Percentiles rank a stretch among this genome's conserved stretches.
These are phyloP conservation scores for Ophion ellenae DNA, from an alignment of 2,888 invertebrate genomes.

Conservation along the genomic window DNA sequence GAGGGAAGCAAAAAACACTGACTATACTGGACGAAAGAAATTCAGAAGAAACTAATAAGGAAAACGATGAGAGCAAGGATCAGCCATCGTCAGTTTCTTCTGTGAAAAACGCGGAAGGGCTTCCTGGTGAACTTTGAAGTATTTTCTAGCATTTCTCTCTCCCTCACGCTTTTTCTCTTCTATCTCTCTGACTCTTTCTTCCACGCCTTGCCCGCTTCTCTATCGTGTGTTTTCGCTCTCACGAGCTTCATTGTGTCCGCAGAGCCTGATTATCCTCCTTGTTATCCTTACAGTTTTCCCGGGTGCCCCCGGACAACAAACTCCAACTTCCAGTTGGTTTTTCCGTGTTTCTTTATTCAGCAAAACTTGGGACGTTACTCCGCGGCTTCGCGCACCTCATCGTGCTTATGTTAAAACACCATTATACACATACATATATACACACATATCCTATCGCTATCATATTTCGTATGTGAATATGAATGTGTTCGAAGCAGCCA, in stretches of 20 bases:
- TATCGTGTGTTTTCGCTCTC: constrained; percentile 11
- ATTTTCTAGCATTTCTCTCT: constrained; percentile 14
- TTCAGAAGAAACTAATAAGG: constrained; percentile 5
- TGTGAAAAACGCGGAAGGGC: background rate
- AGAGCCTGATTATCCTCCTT: constrained; percentile 57
- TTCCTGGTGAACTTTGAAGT: constrained; percentile 31
- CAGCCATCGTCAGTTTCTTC: background rate
- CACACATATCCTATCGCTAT: background rate
- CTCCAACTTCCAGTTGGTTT: constrained; percentile 26
- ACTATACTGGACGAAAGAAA: background rate
- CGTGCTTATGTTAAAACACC: constrained; percentile 7
- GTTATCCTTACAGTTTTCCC: constrained; percentile 49
- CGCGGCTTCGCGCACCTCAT: background rate
- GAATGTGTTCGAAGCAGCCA: background rate
- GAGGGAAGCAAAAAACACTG: background rate
- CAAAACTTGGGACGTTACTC: constrained; percentile 16
- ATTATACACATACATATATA: background rate
- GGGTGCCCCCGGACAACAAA: background rate
- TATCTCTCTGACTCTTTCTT: constrained; percentile 12
- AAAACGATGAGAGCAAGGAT: constrained; percentile 6
- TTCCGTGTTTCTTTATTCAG: constrained; percentile 36
- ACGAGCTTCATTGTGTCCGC: constrained; percentile 50
- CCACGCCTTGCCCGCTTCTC: background rate
- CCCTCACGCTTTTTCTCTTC: constrained; percentile 12
- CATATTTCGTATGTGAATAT: background rate